Conservation (phyloP, 1,140 invertebrate genomes). For the Aphelinus atriplicis region DNA sequence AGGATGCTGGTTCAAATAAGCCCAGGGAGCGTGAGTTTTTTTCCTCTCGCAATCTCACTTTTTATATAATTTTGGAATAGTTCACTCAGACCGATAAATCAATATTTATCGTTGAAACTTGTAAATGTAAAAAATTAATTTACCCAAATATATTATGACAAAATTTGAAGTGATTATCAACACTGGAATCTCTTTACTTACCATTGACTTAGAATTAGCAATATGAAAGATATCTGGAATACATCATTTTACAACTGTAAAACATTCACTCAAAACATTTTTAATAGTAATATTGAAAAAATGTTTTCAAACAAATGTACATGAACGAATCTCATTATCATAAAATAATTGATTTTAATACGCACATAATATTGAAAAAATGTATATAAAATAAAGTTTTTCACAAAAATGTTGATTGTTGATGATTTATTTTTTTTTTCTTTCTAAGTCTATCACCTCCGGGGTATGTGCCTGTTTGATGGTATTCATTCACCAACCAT, state of each 20-base stretch:
- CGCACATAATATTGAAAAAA: not conserved
- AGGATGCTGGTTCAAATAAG: too few species aligned
- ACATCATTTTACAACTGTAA: not conserved
- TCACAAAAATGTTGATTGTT: not conserved
- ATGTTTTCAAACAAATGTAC: not conserved
- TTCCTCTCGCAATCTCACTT: not conserved
- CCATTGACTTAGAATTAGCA: not conserved
- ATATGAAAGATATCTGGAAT: not conserved
- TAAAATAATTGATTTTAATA: not conserved
- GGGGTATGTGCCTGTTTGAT: not conserved
- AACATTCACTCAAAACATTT: not conserved
- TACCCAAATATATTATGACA: not conserved
- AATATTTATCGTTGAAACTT: too few species aligned
- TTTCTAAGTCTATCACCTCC: too few species aligned
- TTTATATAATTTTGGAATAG: not conserved
- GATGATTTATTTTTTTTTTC: not conserved
- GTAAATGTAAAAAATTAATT: not conserved
- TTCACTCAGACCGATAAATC: not conserved
- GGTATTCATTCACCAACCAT: not conserved
- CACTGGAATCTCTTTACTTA: not conserved
- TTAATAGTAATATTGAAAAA: not conserved
- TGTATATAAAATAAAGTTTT: conserved; percentile 16
- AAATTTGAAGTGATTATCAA: not conserved
- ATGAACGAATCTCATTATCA: not conserved
- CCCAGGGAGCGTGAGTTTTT: too few species aligned